Percentiles rank a stretch among this genome's conserved stretches.
phyloP scores from a whole-genome alignment of 2,888 invertebrate species.

The Macrosiphum euphorbiae region DNA sequence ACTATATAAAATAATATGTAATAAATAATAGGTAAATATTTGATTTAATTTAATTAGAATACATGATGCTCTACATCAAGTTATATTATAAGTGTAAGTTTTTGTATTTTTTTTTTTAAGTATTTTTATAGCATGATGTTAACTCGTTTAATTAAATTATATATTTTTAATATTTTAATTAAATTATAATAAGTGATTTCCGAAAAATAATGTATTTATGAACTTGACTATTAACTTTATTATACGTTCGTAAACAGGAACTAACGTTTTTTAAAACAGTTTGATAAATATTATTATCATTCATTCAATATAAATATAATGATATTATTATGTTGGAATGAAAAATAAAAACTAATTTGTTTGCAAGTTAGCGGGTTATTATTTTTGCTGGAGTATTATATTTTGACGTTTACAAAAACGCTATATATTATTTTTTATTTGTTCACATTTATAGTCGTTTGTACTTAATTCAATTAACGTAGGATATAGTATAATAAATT shows the following conservation, averaged over 20 bases:
- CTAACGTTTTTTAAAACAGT: neutral
- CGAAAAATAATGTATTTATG: neutral
- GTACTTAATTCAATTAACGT: neutral
- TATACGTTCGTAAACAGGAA: neutral
- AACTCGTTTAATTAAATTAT: no score
- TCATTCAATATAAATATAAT: no score
- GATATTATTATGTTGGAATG: neutral
- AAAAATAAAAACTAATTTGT: conserved; percentile 21
- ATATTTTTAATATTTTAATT: no score
- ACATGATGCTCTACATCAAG: neutral
- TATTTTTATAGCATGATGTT: no score
- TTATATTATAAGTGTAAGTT: neutral
- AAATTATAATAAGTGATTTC: conserved; percentile 1
- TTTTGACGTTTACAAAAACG: neutral
- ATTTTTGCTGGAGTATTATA: neutral
- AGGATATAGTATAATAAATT: neutral
- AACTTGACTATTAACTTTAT: neutral
- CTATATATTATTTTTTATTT: neutral
- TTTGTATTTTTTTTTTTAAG: neutral
- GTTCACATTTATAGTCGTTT: neutral
- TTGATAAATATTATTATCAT: neutral
- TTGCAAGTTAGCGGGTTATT: neutral
- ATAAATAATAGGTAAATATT: no score
- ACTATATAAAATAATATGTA: no score
- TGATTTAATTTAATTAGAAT: neutral